These are phyloP conservation scores for Alectura lathami DNA, from an alignment of 2,113 vertebrate species.

Conservation along the genomic window DNA sequence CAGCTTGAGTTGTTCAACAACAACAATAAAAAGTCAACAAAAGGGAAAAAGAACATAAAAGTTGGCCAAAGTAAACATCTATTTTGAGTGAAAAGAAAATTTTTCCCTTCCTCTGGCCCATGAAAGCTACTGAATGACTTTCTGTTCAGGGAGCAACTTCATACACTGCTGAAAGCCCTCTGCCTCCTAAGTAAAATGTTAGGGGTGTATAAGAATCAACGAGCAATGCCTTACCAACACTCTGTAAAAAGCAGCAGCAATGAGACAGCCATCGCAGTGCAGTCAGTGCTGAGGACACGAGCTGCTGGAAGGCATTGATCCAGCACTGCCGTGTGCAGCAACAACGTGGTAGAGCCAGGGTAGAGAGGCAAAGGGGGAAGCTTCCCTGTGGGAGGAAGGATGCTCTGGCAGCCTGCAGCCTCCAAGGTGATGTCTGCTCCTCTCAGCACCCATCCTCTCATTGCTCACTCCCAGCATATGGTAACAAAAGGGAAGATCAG, in stretches of 20 bases:
- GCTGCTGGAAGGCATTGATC: not conserved
- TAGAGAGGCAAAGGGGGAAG: not conserved
- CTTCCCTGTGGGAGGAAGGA: rapidly evolving
- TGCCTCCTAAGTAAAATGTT: not conserved
- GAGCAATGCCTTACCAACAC: not conserved
- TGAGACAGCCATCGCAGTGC: rapidly evolving
- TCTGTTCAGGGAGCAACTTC: not conserved
- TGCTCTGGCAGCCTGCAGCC: not conserved
- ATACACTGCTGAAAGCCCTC: not conserved
- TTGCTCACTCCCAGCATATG: not conserved
- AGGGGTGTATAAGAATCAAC: not conserved
- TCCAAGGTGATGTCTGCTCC: not conserved
- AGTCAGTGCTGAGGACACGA: not conserved
- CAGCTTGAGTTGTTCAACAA: not conserved
- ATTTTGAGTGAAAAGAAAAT: not conserved
- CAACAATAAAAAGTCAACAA: not conserved
- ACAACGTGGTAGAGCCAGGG: not conserved
- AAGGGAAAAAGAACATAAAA: not conserved
- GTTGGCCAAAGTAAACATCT: not conserved
- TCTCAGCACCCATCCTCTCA: not conserved
- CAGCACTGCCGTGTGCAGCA: not conserved
- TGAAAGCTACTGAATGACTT: not conserved
- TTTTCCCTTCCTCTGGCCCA: not conserved
- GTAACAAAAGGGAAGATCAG: not conserved
- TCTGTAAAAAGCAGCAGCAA: not conserved